phyloP scores from a whole-genome alignment of 2,797 vertebrate genomes.

The Clarias pachynema region DNA sequence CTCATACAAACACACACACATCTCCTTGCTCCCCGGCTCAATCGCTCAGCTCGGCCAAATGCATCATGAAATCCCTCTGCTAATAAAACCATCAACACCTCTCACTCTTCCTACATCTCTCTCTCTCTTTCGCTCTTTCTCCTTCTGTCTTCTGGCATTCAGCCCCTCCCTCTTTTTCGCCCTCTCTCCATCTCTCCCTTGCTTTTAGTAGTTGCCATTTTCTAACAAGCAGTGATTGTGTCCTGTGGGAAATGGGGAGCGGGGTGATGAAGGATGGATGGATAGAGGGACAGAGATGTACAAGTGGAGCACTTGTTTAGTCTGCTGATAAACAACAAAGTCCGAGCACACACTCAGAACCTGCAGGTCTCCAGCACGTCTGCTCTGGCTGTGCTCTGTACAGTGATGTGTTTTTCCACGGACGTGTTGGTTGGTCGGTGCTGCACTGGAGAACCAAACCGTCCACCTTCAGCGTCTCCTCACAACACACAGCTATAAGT shows the following conservation, averaged over 20 bases:
- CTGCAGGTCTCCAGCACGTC: neutral
- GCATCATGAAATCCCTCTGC: slow-evolving; percentile 51
- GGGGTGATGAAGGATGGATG: slow-evolving; percentile 68
- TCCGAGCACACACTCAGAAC: neutral
- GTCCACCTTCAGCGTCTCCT: neutral
- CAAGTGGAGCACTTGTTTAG: slow-evolving; percentile 26
- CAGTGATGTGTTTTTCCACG: neutral
- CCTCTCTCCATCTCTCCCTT: slow-evolving; percentile 43
- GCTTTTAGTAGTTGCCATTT: slow-evolving; percentile 79
- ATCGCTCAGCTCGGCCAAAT: slow-evolving; percentile 66
- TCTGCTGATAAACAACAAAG: slow-evolving; percentile 8
- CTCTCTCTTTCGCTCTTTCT: slow-evolving; percentile 34
- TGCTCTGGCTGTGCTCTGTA: neutral
- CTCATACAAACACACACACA: slow-evolving; percentile 44
- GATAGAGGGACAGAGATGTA: slow-evolving; percentile 53
- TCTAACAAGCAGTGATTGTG: slow-evolving; percentile 83
- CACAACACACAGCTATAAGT: neutral
- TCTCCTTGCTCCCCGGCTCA: slow-evolving; percentile 47
- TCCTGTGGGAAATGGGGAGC: slow-evolving; percentile 64
- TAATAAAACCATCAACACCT: slow-evolving; percentile 47
- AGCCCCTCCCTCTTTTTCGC: neutral
- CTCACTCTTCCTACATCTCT: slow-evolving; percentile 6
- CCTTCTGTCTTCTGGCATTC: slow-evolving; percentile 35
- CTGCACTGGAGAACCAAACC: neutral
- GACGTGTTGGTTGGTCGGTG: neutral